Percentiles rank a stretch among this genome's conserved stretches.
These are phyloP conservation scores for Morone chrysops DNA, from an alignment of 2,113 vertebrate species.

Conservation along the genomic window DNA sequence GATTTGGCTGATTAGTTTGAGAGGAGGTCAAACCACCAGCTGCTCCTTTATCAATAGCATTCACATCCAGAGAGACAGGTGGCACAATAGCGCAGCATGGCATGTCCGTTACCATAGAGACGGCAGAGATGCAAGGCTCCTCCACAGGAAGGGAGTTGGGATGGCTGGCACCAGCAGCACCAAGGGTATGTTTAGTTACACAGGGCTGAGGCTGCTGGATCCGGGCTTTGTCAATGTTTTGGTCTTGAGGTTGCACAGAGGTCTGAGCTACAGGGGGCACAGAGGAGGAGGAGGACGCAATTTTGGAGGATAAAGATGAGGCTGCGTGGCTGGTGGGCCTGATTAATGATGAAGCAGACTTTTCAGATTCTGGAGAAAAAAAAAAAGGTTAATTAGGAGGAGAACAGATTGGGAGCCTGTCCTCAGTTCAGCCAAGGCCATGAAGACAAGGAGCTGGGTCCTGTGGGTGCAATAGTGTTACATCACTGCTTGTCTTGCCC, in stretches of 20 bases:
- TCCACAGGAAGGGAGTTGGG: slow-evolving; percentile 57
- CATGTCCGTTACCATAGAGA: slow-evolving; percentile 81
- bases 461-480: slow-evolving; percentile 69
- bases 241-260: slow-evolving; percentile 49
- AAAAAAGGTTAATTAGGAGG: slow-evolving; percentile 45
- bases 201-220: slow-evolving; percentile 69
- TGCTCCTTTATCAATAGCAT: slow-evolving; percentile 28
- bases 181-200: slow-evolving; percentile 22
- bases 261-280: slow-evolving; percentile 51
- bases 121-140: slow-evolving; percentile 75
- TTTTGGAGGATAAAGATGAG: slow-evolving; percentile 66
- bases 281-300: slow-evolving; percentile 42
- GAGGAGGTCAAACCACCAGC: slow-evolving; percentile 54
- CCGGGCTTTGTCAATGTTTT: slow-evolving; percentile 42
- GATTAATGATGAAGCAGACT: slow-evolving; percentile 48
- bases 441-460: slow-evolving; percentile 25
- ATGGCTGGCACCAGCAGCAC: slow-evolving; percentile 13
- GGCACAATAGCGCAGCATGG: slow-evolving; percentile 82
- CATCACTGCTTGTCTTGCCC: slow-evolving; percentile 58
- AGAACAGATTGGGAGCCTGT: slow-evolving; percentile 29
- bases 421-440: slow-evolving; percentile 5
- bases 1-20: slow-evolving; percentile 47
- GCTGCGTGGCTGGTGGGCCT: slow-evolving; percentile 53
- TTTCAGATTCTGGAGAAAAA: slow-evolving; percentile 70
- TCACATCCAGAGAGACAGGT: slow-evolving; percentile 77